A percentile compares a stretch with the other conserved stretches of the same genome.
Conservation (phyloP, 2,888 invertebrate genomes). For the Lacanobia wlatinum region DNA sequence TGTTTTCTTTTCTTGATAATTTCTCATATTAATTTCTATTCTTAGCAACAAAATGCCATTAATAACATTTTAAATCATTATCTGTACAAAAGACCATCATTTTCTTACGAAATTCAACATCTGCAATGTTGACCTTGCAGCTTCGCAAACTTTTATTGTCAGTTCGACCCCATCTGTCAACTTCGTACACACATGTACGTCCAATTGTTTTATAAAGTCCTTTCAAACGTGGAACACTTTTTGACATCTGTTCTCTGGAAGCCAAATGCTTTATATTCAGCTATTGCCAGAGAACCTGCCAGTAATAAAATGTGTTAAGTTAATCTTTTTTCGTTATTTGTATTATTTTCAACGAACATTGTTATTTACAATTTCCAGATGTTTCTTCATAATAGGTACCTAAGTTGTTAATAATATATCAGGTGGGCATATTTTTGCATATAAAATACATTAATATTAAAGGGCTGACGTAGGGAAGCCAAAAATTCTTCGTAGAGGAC, state of each 20-base stretch:
- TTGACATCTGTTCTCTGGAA: slow-evolving; percentile 63
- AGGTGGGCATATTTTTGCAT: slow-evolving; percentile 71
- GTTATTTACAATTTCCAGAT: slow-evolving; percentile 3
- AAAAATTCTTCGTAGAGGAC: slow-evolving; percentile 83
- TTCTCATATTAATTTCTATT: background rate
- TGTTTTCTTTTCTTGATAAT: background rate
- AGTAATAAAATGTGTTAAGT: slow-evolving; percentile 32
- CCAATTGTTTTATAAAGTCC: slow-evolving; percentile 62
- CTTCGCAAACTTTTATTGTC: slow-evolving; percentile 64
- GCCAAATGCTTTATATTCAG: slow-evolving; percentile 60
- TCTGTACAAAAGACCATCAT: slow-evolving; percentile 27
- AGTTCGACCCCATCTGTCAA: slow-evolving; percentile 63
- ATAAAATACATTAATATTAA: slow-evolving; percentile 76
- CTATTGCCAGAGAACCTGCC: slow-evolving; percentile 29
- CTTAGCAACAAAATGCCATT: slow-evolving; percentile 11
- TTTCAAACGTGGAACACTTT: slow-evolving; percentile 59
- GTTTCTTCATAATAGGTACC: background rate
- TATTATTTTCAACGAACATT: slow-evolving; percentile 6
- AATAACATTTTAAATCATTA: slow-evolving; percentile 13
- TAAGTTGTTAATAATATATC: slow-evolving; percentile 22
- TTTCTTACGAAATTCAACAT: slow-evolving; percentile 60
- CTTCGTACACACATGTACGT: slow-evolving; percentile 48
- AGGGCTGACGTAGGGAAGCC: slow-evolving; percentile 81
- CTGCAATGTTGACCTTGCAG: slow-evolving; percentile 63
- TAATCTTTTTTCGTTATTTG: slow-evolving; percentile 15